phyloP scores from a whole-genome alignment of 2,113 vertebrate species.

The Aegypius monachus region DNA sequence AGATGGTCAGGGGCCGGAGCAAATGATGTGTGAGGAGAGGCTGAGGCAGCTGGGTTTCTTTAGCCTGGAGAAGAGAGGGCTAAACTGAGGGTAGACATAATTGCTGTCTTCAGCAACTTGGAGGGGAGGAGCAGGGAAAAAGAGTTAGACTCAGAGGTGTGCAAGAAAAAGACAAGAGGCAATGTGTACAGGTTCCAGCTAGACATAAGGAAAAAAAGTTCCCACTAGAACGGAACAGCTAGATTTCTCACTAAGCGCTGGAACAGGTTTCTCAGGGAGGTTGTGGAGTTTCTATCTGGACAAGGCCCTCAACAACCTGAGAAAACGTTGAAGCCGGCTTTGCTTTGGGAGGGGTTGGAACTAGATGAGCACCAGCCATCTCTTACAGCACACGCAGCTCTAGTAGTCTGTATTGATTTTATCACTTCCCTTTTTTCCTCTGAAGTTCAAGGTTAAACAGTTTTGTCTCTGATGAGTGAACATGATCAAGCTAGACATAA shows the following conservation, averaged over 20 bases:
- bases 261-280: background rate
- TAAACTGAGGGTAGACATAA: background rate
- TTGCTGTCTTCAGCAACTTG: background rate
- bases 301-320: background rate
- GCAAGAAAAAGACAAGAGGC: background rate
- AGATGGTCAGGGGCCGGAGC: background rate
- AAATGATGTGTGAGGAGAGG: background rate
- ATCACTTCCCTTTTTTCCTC: background rate
- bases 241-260: rapidly evolving
- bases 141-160: background rate
- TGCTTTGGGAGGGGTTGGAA: background rate
- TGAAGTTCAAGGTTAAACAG: background rate
- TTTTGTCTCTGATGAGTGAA: background rate
- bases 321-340: background rate
- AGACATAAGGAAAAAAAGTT: background rate
- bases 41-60: background rate
- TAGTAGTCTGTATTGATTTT: background rate
- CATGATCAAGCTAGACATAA: background rate
- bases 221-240: too few relatives aligned
- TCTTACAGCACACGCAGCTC: background rate
- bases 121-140: background rate
- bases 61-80: background rate
- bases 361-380: background rate
- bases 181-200: background rate
- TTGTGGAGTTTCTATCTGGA: background rate